Evolutionary conservation across 2,797 vertebrate genomes (phyloP).

Genomic region (Takifugu rubripes): DNA sequence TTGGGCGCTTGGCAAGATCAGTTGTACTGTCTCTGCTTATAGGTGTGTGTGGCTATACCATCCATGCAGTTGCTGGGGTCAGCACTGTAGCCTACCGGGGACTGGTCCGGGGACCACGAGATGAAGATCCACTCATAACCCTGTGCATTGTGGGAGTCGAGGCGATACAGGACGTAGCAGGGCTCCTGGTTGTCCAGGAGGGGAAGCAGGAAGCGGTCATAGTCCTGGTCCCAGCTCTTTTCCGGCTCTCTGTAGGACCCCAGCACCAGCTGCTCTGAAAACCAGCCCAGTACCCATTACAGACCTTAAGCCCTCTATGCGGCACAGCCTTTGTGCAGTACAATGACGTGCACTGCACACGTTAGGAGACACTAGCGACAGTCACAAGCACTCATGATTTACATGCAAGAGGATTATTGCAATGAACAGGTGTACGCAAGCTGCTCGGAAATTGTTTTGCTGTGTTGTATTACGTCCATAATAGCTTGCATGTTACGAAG

Average conservation of each 20-base stretch:
- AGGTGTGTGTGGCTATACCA: not conserved
- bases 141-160: slow-evolving; percentile 94
- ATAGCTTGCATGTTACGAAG: too few relatives aligned
- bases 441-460: not conserved
- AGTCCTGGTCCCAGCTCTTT: slow-evolving; percentile 91
- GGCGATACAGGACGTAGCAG: slow-evolving; percentile 93
- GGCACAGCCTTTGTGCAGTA: slow-evolving; percentile 4
- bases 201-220: slow-evolving; percentile 86
- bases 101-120: slow-evolving; percentile 97
- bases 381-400: not conserved
- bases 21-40: too few relatives aligned
- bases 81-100: slow-evolving; percentile 78
- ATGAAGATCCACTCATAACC: slow-evolving; percentile 98
- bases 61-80: not conserved
- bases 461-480: too few relatives aligned
- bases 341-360: slow-evolving; percentile 1
- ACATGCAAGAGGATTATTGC: not conserved
- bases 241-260: slow-evolving; percentile 87
- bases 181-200: slow-evolving; percentile 89
- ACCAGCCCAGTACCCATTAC: slow-evolving; percentile 69
- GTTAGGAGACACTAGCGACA: not conserved
- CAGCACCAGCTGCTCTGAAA: slow-evolving; percentile 95
- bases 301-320: slow-evolving; percentile 35
- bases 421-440: not conserved
- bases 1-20: too few relatives aligned